A percentile compares a stretch with the other conserved stretches of the same genome.
These are phyloP conservation scores for Oedothorax gibbosus DNA, from an alignment of 1,140 invertebrate genomes.

Conservation along the genomic window DNA sequence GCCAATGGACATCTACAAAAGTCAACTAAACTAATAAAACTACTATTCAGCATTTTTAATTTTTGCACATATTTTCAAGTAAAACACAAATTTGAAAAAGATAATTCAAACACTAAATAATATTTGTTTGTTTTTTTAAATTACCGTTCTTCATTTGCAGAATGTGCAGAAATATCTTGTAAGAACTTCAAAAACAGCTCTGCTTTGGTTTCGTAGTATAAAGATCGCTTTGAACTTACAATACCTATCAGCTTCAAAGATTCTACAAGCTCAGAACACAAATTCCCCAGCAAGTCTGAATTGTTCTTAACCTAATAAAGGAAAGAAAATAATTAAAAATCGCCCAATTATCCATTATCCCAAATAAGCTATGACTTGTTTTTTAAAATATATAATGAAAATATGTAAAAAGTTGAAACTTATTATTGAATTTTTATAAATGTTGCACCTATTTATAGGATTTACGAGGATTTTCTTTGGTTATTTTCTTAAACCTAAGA, in stretches of 20 bases:
- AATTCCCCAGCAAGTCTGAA: neutral
- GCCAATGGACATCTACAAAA: too few relatives aligned
- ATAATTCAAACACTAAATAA: neutral
- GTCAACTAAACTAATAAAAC: too few relatives aligned
- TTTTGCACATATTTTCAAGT: too few relatives aligned
- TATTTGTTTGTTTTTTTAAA: neutral
- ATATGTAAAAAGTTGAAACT: neutral
- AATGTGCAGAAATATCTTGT: neutral
- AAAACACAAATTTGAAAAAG: neutral
- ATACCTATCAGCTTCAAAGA: neutral
- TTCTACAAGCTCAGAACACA: conserved; percentile 9
- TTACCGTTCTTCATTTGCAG: conserved; percentile 17
- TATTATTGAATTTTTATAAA: neutral
- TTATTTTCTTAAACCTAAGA: neutral
- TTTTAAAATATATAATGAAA: neutral
- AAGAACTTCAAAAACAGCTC: conserved; percentile 24
- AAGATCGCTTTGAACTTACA: neutral
- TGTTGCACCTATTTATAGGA: neutral
- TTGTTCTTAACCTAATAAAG: neutral
- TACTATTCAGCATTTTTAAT: too few relatives aligned
- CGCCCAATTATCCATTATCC: too few relatives aligned
- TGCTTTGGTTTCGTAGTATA: conserved; percentile 33
- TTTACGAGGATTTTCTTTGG: neutral
- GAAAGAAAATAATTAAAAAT: too few relatives aligned
- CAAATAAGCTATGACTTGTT: too few relatives aligned